Base-by-base conservation (phyloP, 64 coral and sea anemone species). In the Actinia tenebrosa region DNA sequence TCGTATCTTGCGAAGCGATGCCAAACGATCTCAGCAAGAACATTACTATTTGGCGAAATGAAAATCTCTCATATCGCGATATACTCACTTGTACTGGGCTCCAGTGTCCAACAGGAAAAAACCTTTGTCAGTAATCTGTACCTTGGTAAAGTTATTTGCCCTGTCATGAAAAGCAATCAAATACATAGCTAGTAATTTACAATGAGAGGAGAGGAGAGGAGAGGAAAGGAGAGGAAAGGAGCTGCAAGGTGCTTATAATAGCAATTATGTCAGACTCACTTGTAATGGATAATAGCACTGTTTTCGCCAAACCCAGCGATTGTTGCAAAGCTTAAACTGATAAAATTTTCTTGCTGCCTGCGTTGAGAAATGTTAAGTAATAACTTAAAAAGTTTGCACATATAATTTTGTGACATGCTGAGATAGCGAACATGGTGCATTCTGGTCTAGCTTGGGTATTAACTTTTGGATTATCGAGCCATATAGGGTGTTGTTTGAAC, bases 231-330 rank as follows among this genome's bases (percentile, higher is more conserved):
- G 19, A 5, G 22, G 8, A 66, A 3, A 66, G 22, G 30, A 37
- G 30, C 30, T 37, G 30, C 30, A 37, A 37, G 30, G 30, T 37
- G 30, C 30, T 37, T 37, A 37, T 37, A 37, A 37, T 37, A 37
- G 30, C 30, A 37, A 17, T 14, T 22, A 22, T 45, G 3, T 2
- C 3, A 1, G 1, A 25, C 94, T 88, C 89, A 95, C 94, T 95
- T 95, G 88, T 95, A 95, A 66, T 95, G 94, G 8, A 96, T 96
- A 22, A 96, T 87, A 47, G 94, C 94, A 79, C 94, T 96, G 80
- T 96, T 96, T 45, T 87, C 53, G 45, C 94, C 94, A 85, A 96
- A 96, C 11, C 91, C 94, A 71, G 94, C 87, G 78, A 96, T 96
- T 55, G 94, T 92, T 30, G 94, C 84, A 68, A 96, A 96, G 64